These are phyloP conservation scores for Procambarus virginalis DNA, from an alignment of 1,140 invertebrate genomes.

Conservation along the genomic window DNA sequence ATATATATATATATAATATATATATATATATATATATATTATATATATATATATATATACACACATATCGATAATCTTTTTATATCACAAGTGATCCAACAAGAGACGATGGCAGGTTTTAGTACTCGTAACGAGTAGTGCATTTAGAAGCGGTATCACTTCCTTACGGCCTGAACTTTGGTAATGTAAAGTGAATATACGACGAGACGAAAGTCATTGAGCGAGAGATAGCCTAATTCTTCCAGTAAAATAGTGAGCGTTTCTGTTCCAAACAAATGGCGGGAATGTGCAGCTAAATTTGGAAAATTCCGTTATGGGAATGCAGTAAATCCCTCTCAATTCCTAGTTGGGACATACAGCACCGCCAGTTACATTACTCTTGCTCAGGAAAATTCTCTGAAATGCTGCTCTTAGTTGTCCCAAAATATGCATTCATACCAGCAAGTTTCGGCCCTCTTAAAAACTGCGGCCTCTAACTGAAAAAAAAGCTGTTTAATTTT, in stretches of 20 bases:
- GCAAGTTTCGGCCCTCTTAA: too few species aligned
- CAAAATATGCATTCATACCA: too few species aligned
- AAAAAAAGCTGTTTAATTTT: too few species aligned
- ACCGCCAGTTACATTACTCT: background rate
- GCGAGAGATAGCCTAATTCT: background rate
- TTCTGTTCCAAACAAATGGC: background rate
- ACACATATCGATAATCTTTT: background rate
- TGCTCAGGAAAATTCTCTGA: background rate
- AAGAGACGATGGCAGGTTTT: background rate
- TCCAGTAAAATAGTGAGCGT: background rate
- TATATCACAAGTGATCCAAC: too few species aligned
- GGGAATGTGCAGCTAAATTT: background rate
- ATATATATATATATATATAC: too few species aligned
- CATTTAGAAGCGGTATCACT: background rate
- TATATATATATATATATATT: too few species aligned
- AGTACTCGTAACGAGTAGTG: background rate
- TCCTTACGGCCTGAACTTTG: background rate
- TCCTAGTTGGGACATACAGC: background rate
- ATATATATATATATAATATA: too few species aligned
- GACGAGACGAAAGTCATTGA: background rate
- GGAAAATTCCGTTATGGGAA: background rate
- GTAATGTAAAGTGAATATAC: background rate
- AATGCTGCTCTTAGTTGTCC: background rate
- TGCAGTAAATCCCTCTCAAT: conserved; percentile 1
- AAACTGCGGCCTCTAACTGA: too few species aligned